phyloP scores from a whole-genome alignment of 2,113 vertebrate genomes.

The Amblyopsis rosae region DNA sequence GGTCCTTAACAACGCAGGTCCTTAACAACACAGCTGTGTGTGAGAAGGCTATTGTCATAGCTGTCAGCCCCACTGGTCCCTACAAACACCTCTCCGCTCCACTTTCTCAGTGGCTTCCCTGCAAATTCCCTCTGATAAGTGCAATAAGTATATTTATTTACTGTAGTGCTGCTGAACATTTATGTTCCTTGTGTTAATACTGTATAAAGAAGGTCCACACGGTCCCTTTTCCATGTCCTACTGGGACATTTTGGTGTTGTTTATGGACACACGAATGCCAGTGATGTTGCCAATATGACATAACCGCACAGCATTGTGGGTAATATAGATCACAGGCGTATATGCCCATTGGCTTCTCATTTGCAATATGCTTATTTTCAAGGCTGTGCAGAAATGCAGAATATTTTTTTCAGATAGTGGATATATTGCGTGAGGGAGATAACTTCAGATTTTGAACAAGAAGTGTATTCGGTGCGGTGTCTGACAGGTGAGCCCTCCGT shows the following conservation, averaged over 20 bases:
- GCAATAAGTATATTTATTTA: constrained; percentile 31
- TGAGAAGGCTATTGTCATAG: constrained; percentile 34
- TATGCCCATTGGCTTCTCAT: neutral
- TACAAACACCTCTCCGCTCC: constrained; percentile 27
- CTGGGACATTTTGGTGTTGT: no score
- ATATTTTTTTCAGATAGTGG: no score
- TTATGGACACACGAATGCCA: no score
- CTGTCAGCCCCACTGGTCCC: constrained; percentile 21
- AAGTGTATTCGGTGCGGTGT: neutral
- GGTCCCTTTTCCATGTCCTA: no score
- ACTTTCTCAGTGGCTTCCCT: constrained; percentile 23
- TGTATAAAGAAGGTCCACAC: neutral
- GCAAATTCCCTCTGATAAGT: constrained; percentile 12
- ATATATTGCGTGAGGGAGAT: no score
- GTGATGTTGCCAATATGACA: no score
- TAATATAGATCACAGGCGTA: no score
- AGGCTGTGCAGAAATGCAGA: no score
- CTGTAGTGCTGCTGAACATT: neutral
- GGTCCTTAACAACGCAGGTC: no score
- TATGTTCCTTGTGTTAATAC: neutral
- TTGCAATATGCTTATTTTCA: neutral
- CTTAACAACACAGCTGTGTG: neutral
- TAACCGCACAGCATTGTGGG: no score
- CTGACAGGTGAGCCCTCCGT: constrained; percentile 26
- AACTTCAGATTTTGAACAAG: no score